Conservation (phyloP, 2,888 invertebrate genomes). For the Eupsilia transversa region DNA sequence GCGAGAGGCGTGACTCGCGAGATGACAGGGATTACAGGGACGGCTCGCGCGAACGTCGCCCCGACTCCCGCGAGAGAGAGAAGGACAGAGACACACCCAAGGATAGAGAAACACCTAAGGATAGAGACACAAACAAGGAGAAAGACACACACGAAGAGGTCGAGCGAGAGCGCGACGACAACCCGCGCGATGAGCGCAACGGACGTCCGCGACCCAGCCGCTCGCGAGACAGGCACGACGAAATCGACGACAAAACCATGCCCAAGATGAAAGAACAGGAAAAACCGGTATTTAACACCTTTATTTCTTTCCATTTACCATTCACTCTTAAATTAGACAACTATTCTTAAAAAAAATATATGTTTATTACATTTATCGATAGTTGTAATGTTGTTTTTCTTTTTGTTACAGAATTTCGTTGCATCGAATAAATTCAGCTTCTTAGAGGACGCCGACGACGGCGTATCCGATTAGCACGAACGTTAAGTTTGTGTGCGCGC, state of each 20-base stretch:
- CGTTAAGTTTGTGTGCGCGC: constrained; percentile 72
- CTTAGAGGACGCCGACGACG: constrained; percentile 92
- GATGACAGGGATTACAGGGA: constrained; percentile 43
- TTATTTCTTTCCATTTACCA: not conserved
- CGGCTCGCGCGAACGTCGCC: constrained; percentile 61
- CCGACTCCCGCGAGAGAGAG: constrained; percentile 53
- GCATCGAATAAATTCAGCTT: constrained; percentile 95
- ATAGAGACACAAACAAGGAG: constrained; percentile 22
- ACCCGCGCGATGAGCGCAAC: constrained; percentile 73
- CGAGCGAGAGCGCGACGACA: constrained; percentile 34
- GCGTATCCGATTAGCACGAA: constrained; percentile 84
- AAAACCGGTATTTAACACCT: constrained; percentile 91
- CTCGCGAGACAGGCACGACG: constrained; percentile 78
- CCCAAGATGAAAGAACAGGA: constrained; percentile 94
- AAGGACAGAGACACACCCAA: constrained; percentile 38
- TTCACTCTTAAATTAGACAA: not conserved
- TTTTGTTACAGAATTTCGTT: constrained; percentile 92
- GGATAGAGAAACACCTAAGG: constrained; percentile 34
- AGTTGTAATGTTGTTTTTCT: constrained; percentile 27
- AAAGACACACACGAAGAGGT: constrained; percentile 15
- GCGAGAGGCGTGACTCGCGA: constrained; percentile 51
- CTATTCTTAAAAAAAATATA: not conserved
- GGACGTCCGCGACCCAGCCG: constrained; percentile 79
- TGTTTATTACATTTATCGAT: not conserved
- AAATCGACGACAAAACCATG: constrained; percentile 86